Base-by-base conservation (phyloP, 2,888 invertebrate species). In the Lasiommata megera region DNA sequence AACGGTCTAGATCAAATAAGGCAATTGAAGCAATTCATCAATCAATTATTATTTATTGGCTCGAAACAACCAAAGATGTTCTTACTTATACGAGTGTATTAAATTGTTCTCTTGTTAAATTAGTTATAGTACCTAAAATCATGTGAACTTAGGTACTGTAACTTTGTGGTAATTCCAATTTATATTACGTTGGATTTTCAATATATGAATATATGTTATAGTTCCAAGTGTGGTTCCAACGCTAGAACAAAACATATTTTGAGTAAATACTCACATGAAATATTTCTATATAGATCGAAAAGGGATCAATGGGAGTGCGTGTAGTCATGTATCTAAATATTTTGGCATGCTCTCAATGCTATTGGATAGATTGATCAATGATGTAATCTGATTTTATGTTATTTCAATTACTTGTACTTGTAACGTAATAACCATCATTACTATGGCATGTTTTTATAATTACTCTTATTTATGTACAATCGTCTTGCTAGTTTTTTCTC, bases 331-430 rank as follows among this genome's bases (percentile, higher is more conserved):
- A 23, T 23, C 23, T 5, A 43, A 7, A 23, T 23, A 6, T 28
- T 23, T 43, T 43, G 43, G 43, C 43, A 28, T 28, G 12, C 12
- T 43, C 28, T 43, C 43, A 43, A 43, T 23, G 23, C n/a, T 43
- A 28, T 28, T 12, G 43, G 43, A 23, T 41, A n/a, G 28, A 12
- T 43, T 12, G 43, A 43, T 43, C 43, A 28, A 43, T 43, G 43
- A 43, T 43, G 28, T 43, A 43, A 28, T 43, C 43, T 12, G 7
- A 18, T 18, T 41, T 18, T 18, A 41, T 41, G 18, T 41, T 6
- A 17, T 18, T 34, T 11, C 11, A 17, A 11, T 17, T 11, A 11
- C n/a, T n/a, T 12, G 17, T 11, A 11, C n/a, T n/a, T 12, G 23
- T 12, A 41, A 18, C 40, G 18, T 17, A 18, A 41, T 41, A 18